Percentiles rank a stretch among this genome's conserved stretches.
These are phyloP conservation scores for Sylvilagus floridanus DNA, from an alignment of 2,797 vertebrate species.

Conservation along the genomic window DNA sequence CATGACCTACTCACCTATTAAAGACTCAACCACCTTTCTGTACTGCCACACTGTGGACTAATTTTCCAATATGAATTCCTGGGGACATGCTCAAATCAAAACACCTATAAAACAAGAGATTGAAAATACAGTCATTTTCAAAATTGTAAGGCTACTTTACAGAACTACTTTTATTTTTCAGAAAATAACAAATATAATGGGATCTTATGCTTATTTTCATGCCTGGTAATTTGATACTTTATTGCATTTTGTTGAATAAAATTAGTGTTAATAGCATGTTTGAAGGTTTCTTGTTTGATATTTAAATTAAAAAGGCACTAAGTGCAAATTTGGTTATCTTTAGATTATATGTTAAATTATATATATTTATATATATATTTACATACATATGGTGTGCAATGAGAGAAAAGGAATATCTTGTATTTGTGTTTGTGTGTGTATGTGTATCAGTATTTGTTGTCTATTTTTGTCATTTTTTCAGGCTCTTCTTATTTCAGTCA, in stretches of 20 bases:
- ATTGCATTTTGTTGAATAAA: constrained; percentile 64
- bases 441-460: not conserved
- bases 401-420: not conserved
- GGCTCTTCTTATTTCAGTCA: not conserved
- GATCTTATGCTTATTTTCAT: constrained; percentile 77
- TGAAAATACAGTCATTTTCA: constrained; percentile 55
- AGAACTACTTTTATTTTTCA: not conserved
- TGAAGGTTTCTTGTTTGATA: constrained; percentile 63
- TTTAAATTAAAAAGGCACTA: constrained; percentile 47
- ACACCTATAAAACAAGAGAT: not conserved
- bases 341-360: not conserved
- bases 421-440: not conserved
- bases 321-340: not conserved
- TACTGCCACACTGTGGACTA: not conserved
- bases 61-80: not conserved
- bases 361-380: too few species aligned
- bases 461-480: not conserved
- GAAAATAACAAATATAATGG: constrained; percentile 55
- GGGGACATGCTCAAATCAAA: not conserved
- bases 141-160: constrained; percentile 10
- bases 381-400: not conserved
- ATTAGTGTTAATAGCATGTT: constrained; percentile 74
- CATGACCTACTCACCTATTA: not conserved
- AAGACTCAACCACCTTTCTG: not conserved
- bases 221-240: not conserved